phyloP scores from a whole-genome alignment of 2,888 invertebrate species.

The Hydrotaea cyrtoneurina region DNA sequence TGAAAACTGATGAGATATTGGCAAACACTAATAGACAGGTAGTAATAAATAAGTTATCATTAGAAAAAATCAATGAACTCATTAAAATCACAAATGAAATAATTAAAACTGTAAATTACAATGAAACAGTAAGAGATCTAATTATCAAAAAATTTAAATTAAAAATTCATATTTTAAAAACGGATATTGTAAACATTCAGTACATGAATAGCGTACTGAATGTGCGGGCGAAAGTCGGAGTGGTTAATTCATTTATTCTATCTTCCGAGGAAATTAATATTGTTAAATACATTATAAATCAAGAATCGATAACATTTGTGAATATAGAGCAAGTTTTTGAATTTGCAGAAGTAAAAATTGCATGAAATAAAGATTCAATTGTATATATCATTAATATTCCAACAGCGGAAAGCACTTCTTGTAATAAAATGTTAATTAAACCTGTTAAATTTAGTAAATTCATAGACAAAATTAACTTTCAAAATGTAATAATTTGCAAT shows the following conservation, averaged over 20 bases:
- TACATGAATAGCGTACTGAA: too few relatives aligned
- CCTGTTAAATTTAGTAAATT: constrained; percentile 11
- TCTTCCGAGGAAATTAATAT: constrained; percentile 3
- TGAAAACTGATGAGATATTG: not conserved
- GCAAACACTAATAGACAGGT: constrained; percentile 3
- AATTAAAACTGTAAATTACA: not conserved
- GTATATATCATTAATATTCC: constrained; percentile 12
- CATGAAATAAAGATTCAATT: not conserved
- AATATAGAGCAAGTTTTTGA: constrained; percentile 2
- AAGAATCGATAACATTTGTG: not conserved
- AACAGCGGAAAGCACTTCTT: not conserved
- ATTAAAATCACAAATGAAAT: not conserved
- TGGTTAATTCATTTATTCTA: not conserved
- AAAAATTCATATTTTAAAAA: not conserved
- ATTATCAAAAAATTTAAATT: not conserved
- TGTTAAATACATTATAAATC: not conserved
- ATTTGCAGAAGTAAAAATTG: constrained; percentile 22
- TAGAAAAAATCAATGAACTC: not conserved
- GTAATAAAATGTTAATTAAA: not conserved
- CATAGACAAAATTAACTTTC: not conserved
- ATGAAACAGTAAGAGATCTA: not conserved
- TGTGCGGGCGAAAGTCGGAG: constrained; percentile 13
- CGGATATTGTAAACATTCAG: not conserved
- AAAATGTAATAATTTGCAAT: not conserved
- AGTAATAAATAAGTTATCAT: not conserved